Conservation (phyloP, 1,140 invertebrate genomes). For the Hylaeus anthracinus region DNA sequence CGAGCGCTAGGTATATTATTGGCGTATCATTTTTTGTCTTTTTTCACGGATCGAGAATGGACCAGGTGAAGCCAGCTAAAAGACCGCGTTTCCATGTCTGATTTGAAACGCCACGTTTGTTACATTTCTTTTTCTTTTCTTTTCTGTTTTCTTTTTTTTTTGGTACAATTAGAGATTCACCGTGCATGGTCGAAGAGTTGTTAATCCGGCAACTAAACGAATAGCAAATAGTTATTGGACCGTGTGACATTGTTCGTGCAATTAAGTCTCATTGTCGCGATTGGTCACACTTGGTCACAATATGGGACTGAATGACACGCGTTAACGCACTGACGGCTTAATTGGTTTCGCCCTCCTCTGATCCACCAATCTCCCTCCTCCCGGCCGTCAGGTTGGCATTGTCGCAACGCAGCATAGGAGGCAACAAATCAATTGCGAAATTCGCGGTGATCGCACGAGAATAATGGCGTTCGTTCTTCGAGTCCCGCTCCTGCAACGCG, state of each 20-base stretch:
- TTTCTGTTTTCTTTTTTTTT: too few relatives aligned
- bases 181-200: too few relatives aligned
- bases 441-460: conserved; percentile 50
- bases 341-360: conserved; percentile 58
- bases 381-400: conserved; percentile 18
- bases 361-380: not conserved
- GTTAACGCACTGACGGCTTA: conserved; percentile 69
- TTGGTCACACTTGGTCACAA: conserved; percentile 68
- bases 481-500: not conserved
- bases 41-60: too few relatives aligned
- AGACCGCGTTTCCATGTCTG: too few relatives aligned
- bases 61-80: too few relatives aligned
- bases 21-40: too few relatives aligned
- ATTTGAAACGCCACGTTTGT: too few relatives aligned
- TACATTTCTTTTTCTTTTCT: too few relatives aligned
- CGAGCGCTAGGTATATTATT: too few relatives aligned
- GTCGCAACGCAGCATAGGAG: conserved; percentile 34
- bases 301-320: conserved; percentile 66
- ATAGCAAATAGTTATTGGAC: conserved; percentile 35
- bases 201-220: too few relatives aligned
- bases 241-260: conserved; percentile 57
- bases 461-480: conserved; percentile 47
- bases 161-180: too few relatives aligned
- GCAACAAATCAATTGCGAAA: conserved; percentile 65
- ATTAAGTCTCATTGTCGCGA: conserved; percentile 66